Evolutionary conservation across 2,888 invertebrate genomes (phyloP).

Genomic region (Tridacna gigas): DNA sequence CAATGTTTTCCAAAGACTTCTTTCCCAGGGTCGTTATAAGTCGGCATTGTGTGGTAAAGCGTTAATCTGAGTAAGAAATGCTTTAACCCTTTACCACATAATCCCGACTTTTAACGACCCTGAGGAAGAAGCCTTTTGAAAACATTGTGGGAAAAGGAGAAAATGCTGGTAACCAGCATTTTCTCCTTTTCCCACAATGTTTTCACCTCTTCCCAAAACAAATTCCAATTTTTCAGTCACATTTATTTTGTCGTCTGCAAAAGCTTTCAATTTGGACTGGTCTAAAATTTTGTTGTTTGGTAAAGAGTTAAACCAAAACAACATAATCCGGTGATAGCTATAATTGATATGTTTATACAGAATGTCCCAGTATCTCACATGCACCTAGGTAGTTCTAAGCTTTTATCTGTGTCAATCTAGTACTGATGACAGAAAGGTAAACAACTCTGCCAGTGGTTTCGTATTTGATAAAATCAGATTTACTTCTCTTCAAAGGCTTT

Average conservation of each 20-base stretch:
- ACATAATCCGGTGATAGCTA: too few relatives aligned
- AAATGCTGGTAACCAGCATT: neutral
- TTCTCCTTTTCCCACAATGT: neutral
- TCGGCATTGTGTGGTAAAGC: too few relatives aligned
- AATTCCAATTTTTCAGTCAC: too few relatives aligned
- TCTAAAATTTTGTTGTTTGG: neutral
- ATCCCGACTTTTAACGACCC: too few relatives aligned
- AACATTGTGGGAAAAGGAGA: too few relatives aligned
- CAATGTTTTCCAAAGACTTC: neutral
- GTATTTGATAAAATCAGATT: neutral
- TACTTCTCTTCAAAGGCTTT: conserved; percentile 6
- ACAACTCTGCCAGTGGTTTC: neutral
- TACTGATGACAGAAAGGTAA: conserved; percentile 5
- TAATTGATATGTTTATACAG: neutral
- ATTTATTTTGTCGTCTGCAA: neutral
- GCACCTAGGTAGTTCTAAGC: neutral
- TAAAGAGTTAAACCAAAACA: neutral
- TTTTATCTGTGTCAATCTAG: neutral
- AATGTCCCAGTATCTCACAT: neutral
- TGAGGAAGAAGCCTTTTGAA: too few relatives aligned
- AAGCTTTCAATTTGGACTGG: neutral
- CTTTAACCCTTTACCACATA: too few relatives aligned
- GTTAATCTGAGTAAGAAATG: too few relatives aligned
- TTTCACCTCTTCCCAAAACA: too few relatives aligned
- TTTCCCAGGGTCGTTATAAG: too few relatives aligned